Conservation (phyloP, 2,113 vertebrate genomes). For the Pterocles burchelli region DNA sequence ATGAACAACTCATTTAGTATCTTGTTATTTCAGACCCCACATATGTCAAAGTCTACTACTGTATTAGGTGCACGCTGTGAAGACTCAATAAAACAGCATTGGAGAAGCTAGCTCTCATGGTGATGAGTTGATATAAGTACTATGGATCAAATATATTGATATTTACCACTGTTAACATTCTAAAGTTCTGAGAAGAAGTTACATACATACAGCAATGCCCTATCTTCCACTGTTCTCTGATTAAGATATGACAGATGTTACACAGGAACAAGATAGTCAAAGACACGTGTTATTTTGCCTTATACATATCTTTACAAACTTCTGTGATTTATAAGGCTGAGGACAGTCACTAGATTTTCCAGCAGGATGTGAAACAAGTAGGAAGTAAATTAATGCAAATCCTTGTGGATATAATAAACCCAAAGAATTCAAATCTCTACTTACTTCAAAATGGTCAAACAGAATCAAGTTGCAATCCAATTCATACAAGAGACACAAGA, state of each 20-base stretch:
- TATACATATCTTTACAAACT: neutral
- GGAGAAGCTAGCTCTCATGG: neutral
- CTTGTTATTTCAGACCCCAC: neutral
- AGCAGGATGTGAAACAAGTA: neutral
- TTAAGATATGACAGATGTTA: neutral
- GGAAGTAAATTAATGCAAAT: neutral
- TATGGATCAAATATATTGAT: neutral
- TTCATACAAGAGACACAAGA: neutral
- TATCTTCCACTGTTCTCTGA: neutral
- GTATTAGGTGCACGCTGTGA: neutral
- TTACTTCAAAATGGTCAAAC: neutral
- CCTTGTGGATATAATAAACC: neutral
- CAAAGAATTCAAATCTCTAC: neutral
- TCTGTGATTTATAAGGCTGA: neutral
- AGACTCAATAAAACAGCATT: neutral
- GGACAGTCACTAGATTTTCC: neutral
- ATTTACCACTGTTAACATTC: neutral
- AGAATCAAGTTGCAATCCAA: neutral
- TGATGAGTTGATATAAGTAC: neutral
- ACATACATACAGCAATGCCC: neutral
- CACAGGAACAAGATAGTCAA: neutral
- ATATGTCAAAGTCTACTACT: fast-evolving
- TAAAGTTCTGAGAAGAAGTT: neutral
- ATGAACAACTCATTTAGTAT: neutral
- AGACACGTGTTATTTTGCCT: neutral